Conservation (phyloP, 2,113 vertebrate genomes). For the Pollimyrus isidori region DNA sequence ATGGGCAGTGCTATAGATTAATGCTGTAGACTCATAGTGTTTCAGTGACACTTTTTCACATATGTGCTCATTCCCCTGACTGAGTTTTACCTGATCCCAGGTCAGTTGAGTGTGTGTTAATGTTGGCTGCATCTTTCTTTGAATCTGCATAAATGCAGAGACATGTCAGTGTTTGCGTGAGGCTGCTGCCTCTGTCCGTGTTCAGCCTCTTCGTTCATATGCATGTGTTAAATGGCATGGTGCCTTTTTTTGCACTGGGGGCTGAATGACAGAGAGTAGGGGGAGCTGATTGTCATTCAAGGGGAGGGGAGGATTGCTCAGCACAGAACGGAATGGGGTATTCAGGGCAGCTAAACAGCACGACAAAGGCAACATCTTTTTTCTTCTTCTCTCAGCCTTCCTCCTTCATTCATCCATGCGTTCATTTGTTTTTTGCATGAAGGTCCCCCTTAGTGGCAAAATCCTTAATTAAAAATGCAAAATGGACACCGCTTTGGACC, state of each 20-base stretch:
- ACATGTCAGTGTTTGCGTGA: not conserved
- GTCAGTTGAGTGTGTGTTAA: not conserved
- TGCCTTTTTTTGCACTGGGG: not conserved
- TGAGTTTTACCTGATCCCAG: not conserved
- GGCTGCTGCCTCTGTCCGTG: not conserved
- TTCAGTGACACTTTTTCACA: not conserved
- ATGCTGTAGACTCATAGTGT: not conserved
- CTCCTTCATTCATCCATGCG: slow-evolving; percentile 19
- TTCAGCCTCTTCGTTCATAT: not conserved
- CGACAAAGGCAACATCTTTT: slow-evolving; percentile 26
- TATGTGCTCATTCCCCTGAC: not conserved
- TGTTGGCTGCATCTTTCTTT: not conserved
- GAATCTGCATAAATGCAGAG: not conserved
- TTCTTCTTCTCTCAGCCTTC: not conserved
- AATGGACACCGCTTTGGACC: slow-evolving; percentile 33
- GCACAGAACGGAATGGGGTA: not conserved
- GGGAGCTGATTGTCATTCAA: slow-evolving; percentile 19
- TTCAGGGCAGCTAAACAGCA: slow-evolving; percentile 20
- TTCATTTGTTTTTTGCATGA: slow-evolving; percentile 12
- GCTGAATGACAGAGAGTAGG: not conserved
- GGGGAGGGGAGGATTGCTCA: not conserved
- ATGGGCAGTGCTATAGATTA: not conserved
- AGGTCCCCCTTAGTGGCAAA: slow-evolving; percentile 25
- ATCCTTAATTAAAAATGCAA: slow-evolving; percentile 35
- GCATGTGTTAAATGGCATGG: not conserved